A percentile compares a stretch with the other conserved stretches of the same genome.
phyloP scores from a whole-genome alignment of 2,797 vertebrate species.

The Acipenser ruthenus region DNA sequence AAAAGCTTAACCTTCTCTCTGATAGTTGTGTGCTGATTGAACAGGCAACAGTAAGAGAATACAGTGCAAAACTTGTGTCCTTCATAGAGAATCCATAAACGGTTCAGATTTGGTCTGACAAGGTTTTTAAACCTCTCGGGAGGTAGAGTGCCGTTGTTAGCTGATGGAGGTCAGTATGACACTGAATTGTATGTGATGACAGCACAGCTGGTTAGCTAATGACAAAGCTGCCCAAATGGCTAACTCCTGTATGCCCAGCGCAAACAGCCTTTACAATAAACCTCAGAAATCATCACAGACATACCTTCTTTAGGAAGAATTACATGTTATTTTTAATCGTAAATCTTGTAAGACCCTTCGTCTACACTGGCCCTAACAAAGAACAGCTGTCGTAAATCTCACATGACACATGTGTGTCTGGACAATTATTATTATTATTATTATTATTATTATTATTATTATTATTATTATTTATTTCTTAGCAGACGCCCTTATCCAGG shows the following conservation, averaged over 20 bases:
- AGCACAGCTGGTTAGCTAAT: slow-evolving; percentile 76
- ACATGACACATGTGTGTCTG: no score
- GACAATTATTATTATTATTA: no score
- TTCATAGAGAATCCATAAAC: slow-evolving; percentile 56
- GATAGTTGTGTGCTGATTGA: slow-evolving; percentile 21
- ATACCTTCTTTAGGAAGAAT: slow-evolving; percentile 29
- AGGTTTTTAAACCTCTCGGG: slow-evolving; percentile 63
- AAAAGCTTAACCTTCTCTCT: slow-evolving; percentile 47
- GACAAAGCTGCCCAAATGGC: slow-evolving; percentile 71
- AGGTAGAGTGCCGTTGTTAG: slow-evolving; percentile 51
- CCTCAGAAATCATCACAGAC: no score
- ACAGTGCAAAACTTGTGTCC: slow-evolving; percentile 40
- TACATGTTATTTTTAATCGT: slow-evolving; percentile 49
- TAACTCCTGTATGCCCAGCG: slow-evolving; percentile 67
- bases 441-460: no score
- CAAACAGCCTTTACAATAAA: slow-evolving; percentile 32
- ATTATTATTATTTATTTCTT: no score
- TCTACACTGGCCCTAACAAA: slow-evolving; percentile 38
- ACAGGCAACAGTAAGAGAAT: slow-evolving; percentile 32
- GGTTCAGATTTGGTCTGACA: slow-evolving; percentile 67
- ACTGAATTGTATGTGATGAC: slow-evolving; percentile 77
- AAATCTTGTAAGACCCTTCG: slow-evolving; percentile 61
- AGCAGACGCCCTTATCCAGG: no score
- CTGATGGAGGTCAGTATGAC: slow-evolving; percentile 71
- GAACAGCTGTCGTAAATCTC: neutral